A percentile compares a stretch with the other conserved stretches of the same genome.
phyloP scores from a whole-genome alignment of 1,140 invertebrate genomes.

The Ruditapes philippinarum region DNA sequence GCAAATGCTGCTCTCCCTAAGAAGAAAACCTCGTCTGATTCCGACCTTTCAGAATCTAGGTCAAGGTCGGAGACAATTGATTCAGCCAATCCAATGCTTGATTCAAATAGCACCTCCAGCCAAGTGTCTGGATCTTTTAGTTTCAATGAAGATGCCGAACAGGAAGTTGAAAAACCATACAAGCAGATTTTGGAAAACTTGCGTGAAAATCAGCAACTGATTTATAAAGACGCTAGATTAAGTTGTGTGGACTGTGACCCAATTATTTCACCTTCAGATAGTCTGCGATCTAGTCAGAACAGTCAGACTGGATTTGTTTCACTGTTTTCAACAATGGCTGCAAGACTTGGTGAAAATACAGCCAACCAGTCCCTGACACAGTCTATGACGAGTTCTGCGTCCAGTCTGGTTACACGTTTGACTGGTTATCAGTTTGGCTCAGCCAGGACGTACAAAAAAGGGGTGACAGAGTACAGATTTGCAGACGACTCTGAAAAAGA shows the following conservation, averaged over 20 bases:
- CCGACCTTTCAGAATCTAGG: background rate
- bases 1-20: slow-evolving; percentile 55
- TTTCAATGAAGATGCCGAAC: slow-evolving; percentile 12
- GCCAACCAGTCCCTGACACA: slow-evolving; percentile 47
- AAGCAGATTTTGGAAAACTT: slow-evolving; percentile 40
- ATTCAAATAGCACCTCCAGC: slow-evolving; percentile 36
- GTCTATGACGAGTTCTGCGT: slow-evolving; percentile 63
- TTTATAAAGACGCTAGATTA: slow-evolving; percentile 55
- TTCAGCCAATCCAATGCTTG: slow-evolving; percentile 38
- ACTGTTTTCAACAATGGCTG: slow-evolving; percentile 50
- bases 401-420: slow-evolving; percentile 50
- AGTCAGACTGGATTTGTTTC: slow-evolving; percentile 55
- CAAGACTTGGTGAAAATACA: slow-evolving; percentile 50
- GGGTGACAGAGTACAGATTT: slow-evolving; percentile 63
- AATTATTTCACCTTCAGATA: slow-evolving; percentile 48
- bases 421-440: slow-evolving; percentile 53
- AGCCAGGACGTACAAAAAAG: slow-evolving; percentile 59
- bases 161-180: background rate
- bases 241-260: slow-evolving; percentile 52
- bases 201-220: background rate
- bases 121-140: slow-evolving; percentile 34
- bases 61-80: slow-evolving; percentile 40
- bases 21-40: background rate
- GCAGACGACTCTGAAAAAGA: slow-evolving; percentile 2
- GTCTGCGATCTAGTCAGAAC: slow-evolving; percentile 46